phyloP scores from a whole-genome alignment of 2,888 invertebrate genomes.

The Oxyteleia sp. region DNA sequence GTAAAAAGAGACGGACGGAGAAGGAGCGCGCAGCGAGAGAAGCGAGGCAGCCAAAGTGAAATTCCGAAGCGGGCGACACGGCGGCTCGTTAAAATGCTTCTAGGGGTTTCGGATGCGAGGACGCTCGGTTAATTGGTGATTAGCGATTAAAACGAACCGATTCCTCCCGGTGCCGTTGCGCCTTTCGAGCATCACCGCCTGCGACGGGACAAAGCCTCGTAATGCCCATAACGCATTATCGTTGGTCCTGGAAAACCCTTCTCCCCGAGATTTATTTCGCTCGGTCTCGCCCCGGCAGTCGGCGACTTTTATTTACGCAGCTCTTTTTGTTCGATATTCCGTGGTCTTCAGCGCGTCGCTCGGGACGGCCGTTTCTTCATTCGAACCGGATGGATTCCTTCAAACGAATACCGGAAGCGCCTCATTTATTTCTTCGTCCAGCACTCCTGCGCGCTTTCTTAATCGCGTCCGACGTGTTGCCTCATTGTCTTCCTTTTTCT shows the following conservation, averaged over 20 bases:
- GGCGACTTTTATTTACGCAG: constrained; percentile 62
- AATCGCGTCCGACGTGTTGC: constrained; percentile 13
- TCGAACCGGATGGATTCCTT: constrained; percentile 71
- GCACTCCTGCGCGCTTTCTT: constrained; percentile 35
- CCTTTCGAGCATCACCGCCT: constrained; percentile 69
- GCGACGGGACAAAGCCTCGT: constrained; percentile 74
- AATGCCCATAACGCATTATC: constrained; percentile 78
- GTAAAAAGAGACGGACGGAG: constrained; percentile 65
- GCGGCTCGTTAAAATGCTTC: constrained; percentile 88
- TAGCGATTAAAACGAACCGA: constrained; percentile 88
- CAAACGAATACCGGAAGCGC: constrained; percentile 70
- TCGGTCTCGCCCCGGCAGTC: constrained; percentile 43
- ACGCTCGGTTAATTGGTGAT: constrained; percentile 87
- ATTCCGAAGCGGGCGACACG: constrained; percentile 86
- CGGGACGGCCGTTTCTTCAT: constrained; percentile 39
- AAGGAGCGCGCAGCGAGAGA: constrained; percentile 51
- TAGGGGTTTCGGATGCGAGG: constrained; percentile 86
- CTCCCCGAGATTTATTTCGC: constrained; percentile 73
- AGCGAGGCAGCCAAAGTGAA: constrained; percentile 82
- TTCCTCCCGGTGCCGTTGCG: constrained; percentile 77
- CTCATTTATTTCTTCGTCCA: constrained; percentile 66
- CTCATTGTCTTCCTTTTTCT: constrained; percentile 10
- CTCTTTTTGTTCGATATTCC: constrained; percentile 60
- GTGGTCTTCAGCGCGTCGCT: constrained; percentile 19
- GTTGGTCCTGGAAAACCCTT: constrained; percentile 75